Conservation (phyloP, 2,797 vertebrate species). For the Macropodus opercularis region DNA sequence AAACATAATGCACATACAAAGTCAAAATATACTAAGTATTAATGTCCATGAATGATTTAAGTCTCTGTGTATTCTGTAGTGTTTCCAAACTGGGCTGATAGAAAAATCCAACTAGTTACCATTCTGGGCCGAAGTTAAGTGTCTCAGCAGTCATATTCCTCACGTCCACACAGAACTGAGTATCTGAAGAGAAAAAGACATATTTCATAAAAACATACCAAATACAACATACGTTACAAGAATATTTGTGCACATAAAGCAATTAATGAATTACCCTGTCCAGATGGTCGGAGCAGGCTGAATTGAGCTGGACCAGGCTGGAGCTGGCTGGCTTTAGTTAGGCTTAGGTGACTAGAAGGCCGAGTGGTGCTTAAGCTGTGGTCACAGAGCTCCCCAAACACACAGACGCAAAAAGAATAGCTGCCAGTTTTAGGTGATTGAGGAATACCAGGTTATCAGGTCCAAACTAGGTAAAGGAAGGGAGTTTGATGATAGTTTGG, state of each 20-base stretch:
- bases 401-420: slow-evolving; percentile 80
- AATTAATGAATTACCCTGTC: slow-evolving; percentile 81
- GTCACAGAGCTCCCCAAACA: slow-evolving; percentile 81
- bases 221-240: neutral
- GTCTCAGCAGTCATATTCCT: slow-evolving; percentile 95
- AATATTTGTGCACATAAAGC: neutral
- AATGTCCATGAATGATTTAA: no score
- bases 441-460: slow-evolving; percentile 78
- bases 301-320: slow-evolving; percentile 80
- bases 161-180: slow-evolving; percentile 83
- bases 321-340: slow-evolving; percentile 79
- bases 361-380: slow-evolving; percentile 82
- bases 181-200: slow-evolving; percentile 62
- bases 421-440: slow-evolving; percentile 84
- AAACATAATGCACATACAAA: no score
- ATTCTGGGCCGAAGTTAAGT: slow-evolving; percentile 96
- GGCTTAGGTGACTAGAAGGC: slow-evolving; percentile 84
- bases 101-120: slow-evolving; percentile 73
- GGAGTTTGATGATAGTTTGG: slow-evolving; percentile 69
- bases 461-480: slow-evolving; percentile 71
- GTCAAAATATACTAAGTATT: no score
- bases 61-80: neutral
- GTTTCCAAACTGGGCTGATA: neutral
- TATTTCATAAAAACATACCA: neutral
- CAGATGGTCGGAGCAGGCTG: slow-evolving; percentile 86